Evolutionary conservation across 2,113 vertebrate species (phyloP), one percentile per base, ranked within the genome.

Genomic region (Passer domesticus): DNA sequence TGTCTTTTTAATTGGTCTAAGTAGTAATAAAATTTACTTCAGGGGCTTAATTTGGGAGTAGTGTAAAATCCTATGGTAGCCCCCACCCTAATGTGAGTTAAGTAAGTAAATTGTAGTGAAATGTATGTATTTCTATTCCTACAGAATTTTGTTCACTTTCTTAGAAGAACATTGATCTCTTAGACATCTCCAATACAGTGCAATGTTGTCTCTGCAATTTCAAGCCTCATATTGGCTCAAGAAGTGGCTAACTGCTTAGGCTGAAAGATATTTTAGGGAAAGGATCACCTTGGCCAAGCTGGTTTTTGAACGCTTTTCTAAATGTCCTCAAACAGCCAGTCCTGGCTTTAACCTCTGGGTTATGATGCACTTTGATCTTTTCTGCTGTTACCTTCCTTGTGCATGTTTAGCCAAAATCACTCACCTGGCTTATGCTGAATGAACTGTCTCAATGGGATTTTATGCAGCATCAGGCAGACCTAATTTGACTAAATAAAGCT

Each of bases 401-500:
- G 3, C 25, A 15, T 1, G 0, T 69, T 90, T 86, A 89, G 43
- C 39, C 56, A 75, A 87, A 92, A 64, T 47, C 43, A 63, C 64
- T 87, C 35, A 59, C 30, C 52, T 82, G 73, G 37, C 47, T 91
- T 80, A 78, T 41, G 24, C 66, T 64, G 50, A 74, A 88, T 89
- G 69, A 90, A 86, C 55, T 82, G 47, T 59, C 59, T 75, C 84
- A 72, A 7, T 37, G 33, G 68, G 60, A 81, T 91, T 89, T 92
- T 89, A 46, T 89, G 28, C 68, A 88, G 63, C 49, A 81, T 49
- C 49, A 87, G 44, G 7, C 74, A 81, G 44, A 75, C 52, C 39
- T 72, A 82, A 84, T 92, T 82, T 91, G 62, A 64, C 69, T 91
- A 89, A 78, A 91, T 78, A 75, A 89, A 60, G 60, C 39, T 68